phyloP scores from a whole-genome alignment of 2,888 invertebrate species.

The Spilosoma lubricipeda region DNA sequence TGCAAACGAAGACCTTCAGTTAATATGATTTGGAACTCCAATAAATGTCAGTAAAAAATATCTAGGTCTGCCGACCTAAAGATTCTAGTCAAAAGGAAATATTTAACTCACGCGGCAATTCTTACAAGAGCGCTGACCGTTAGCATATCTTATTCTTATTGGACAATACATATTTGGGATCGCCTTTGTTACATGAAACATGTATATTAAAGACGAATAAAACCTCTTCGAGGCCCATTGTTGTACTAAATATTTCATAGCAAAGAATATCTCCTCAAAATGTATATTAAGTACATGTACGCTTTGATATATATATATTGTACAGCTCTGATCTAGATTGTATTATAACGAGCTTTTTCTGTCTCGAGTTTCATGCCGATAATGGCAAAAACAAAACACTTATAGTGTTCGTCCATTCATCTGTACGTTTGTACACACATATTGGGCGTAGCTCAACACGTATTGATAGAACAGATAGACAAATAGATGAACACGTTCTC shows the following conservation, averaged over 20 bases:
- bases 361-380: neutral
- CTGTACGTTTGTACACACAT: no score
- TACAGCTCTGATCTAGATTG: neutral
- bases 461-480: no score
- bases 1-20: neutral
- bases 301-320: neutral
- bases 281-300: neutral
- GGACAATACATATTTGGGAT: constrained; percentile 5
- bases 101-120: neutral
- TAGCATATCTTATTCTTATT: constrained; percentile 7
- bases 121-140: constrained; percentile 7
- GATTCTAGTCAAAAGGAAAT: neutral
- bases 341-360: no score
- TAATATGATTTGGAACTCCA: neutral
- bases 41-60: neutral
- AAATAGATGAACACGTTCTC: no score
- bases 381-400: no score
- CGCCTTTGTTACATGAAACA: neutral
- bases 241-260: neutral
- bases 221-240: neutral
- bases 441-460: no score
- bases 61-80: neutral
- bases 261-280: neutral
- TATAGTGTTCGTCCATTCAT: no score
- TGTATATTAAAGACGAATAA: neutral